Conservation (phyloP, 2,797 vertebrate genomes). For the Enteromius thamalakanensis region DNA sequence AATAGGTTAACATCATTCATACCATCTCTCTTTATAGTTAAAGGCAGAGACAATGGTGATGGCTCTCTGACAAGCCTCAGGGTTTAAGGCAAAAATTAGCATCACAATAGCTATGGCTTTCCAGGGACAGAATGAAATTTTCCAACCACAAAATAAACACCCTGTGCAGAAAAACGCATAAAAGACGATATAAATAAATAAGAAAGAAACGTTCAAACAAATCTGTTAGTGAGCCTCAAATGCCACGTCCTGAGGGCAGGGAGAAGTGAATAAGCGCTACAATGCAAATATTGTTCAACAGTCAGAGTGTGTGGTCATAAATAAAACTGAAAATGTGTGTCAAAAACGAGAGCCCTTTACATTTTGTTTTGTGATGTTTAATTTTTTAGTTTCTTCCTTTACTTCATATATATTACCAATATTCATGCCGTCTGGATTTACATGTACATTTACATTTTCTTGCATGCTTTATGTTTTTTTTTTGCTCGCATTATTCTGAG, state of each 20-base stretch:
- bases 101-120: constrained; percentile 37
- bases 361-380: constrained; percentile 1
- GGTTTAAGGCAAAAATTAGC: constrained; percentile 17
- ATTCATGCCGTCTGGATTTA: background rate
- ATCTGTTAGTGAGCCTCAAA: constrained; percentile 66
- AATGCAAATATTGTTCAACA: constrained; percentile 75
- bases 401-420: background rate
- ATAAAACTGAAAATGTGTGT: constrained; percentile 22
- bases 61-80: constrained; percentile 1
- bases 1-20: background rate
- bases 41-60: background rate
- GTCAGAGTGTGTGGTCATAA: constrained; percentile 33
- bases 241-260: constrained; percentile 69
- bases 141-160: constrained; percentile 35
- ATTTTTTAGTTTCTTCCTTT: constrained; percentile 1
- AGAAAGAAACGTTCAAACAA: constrained; percentile 59
- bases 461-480: background rate
- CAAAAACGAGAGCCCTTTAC: constrained; percentile 5
- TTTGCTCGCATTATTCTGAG: background rate
- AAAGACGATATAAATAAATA: constrained; percentile 30
- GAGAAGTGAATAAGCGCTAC: constrained; percentile 69
- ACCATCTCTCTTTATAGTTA: constrained; percentile 7
- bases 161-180: background rate
- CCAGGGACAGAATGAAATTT: constrained; percentile 19
- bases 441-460: background rate